Conservation (phyloP, 2,113 vertebrate genomes). For the Leucopsar rothschildi region DNA sequence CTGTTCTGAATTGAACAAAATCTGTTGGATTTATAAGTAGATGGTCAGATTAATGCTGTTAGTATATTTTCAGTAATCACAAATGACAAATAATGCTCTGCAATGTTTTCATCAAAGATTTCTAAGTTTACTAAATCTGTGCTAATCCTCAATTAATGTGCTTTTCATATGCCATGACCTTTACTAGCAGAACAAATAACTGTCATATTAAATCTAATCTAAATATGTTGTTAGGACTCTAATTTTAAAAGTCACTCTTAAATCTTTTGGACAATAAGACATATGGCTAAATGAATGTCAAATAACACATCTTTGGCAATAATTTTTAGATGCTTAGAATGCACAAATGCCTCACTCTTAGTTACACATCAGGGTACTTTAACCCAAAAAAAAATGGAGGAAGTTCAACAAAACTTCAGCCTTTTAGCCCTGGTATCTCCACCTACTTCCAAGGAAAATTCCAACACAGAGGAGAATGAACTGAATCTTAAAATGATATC, state of each 20-base stretch:
- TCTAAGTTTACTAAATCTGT: conserved; percentile 28
- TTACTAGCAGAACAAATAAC: conserved; percentile 52
- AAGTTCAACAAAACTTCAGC: neutral
- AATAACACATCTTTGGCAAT: neutral
- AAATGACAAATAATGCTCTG: conserved; percentile 2
- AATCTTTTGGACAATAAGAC: conserved; percentile 14
- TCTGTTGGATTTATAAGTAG: neutral
- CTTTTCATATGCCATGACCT: conserved; percentile 33
- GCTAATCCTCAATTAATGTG: conserved; percentile 33
- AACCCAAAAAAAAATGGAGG: neutral
- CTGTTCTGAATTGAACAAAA: neutral
- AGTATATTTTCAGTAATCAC: neutral
- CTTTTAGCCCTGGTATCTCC: neutral
- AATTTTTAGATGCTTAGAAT: neutral
- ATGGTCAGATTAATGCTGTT: neutral
- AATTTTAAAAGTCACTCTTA: conserved; percentile 27
- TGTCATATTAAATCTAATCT: conserved; percentile 36
- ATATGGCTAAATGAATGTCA: conserved; percentile 17
- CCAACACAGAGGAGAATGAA: neutral
- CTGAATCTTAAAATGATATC: neutral
- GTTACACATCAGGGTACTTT: neutral
- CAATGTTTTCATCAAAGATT: conserved; percentile 7
- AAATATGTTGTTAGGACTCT: conserved; percentile 13
- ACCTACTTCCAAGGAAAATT: neutral
- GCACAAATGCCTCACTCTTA: neutral